Conservation (phyloP, 2,113 vertebrate genomes). For the Sialia sialis region DNA sequence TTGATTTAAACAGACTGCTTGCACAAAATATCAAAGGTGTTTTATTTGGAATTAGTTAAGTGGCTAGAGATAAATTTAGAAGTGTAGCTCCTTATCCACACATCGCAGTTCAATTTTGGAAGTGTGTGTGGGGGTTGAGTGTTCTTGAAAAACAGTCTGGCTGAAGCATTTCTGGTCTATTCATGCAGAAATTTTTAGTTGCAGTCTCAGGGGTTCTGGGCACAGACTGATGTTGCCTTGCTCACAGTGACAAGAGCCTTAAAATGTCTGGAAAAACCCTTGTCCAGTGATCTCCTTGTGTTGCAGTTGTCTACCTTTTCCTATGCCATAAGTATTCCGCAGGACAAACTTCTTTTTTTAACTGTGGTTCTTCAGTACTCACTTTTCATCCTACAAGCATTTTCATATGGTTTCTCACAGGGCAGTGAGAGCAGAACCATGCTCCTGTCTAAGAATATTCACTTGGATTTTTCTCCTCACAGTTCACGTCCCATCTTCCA, state of each 20-base stretch:
- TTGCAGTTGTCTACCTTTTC: not conserved
- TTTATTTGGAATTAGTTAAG: slow-evolving; percentile 28
- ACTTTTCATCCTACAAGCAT: not conserved
- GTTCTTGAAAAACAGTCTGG: slow-evolving; percentile 22
- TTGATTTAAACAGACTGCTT: slow-evolving; percentile 29
- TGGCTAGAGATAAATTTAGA: slow-evolving; percentile 44
- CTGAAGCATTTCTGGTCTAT: not conserved
- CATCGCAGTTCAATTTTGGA: not conserved
- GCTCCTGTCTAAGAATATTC: not conserved
- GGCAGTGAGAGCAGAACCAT: not conserved
- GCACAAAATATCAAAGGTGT: slow-evolving; percentile 28
- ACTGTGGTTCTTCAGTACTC: not conserved
- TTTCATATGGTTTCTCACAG: not conserved
- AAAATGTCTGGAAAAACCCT: not conserved
- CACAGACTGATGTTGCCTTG: not conserved
- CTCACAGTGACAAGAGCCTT: not conserved
- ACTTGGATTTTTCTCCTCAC: not conserved
- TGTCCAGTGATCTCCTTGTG: not conserved
- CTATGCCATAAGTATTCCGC: not conserved
- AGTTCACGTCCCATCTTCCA: not conserved
- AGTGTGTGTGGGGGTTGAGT: not conserved
- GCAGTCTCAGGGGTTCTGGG: not conserved
- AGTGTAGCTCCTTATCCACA: not conserved
- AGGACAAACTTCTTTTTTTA: not conserved
- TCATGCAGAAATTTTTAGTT: not conserved